phyloP scores from a whole-genome alignment of 2,797 vertebrate species.

The Poecile montanus region DNA sequence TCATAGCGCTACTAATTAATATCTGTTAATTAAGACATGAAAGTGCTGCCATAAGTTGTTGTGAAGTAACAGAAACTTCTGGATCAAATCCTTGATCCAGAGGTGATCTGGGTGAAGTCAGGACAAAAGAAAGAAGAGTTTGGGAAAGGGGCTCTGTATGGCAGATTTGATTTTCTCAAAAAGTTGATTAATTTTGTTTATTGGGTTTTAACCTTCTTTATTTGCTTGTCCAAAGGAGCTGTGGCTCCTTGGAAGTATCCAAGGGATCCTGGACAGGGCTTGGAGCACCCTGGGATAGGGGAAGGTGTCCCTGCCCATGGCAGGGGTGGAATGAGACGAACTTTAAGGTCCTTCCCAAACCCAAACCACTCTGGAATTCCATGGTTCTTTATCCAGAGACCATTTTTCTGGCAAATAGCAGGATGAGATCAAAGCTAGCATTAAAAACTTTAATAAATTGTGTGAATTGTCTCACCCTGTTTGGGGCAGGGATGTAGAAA shows the following conservation, averaged over 20 bases:
- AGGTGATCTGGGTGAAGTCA: neutral
- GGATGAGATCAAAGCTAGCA: neutral
- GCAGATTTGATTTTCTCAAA: neutral
- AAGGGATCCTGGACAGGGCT: neutral
- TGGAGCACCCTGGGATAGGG: neutral
- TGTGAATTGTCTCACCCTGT: accelerated
- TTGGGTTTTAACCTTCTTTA: neutral
- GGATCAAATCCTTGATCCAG: neutral
- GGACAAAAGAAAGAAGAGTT: neutral
- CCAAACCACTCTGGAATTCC: neutral
- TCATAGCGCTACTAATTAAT: neutral
- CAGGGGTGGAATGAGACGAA: neutral
- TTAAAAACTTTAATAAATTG: neutral
- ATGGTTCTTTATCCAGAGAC: neutral
- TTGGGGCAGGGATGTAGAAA: neutral
- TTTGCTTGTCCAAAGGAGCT: neutral
- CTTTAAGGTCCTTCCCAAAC: neutral
- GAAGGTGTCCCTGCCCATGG: neutral
- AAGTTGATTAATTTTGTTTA: neutral
- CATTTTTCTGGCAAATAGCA: neutral
- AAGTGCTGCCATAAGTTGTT: neutral
- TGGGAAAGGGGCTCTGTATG: neutral
- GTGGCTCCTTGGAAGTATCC: neutral
- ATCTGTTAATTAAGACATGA: slow-evolving; percentile 36
- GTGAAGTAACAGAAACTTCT: slow-evolving; percentile 1